Base-by-base conservation (phyloP, 2,797 vertebrate species). In the Chiroxiphia lanceolata region DNA sequence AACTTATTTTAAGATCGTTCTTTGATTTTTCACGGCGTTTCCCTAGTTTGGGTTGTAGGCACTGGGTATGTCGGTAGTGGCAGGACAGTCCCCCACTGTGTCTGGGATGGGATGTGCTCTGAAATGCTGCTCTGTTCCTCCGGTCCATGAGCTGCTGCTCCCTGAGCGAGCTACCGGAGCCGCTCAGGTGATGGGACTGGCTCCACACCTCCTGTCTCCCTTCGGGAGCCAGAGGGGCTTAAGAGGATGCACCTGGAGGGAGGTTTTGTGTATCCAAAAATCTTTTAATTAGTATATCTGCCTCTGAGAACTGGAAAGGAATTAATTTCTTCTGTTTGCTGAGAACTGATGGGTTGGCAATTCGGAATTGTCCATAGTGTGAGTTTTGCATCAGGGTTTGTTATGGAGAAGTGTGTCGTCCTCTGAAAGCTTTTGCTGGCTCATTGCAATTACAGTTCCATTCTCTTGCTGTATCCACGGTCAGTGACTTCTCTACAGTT, bases 321-420 rank as follows among this genome's bases (percentile, higher is more conserved):
- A 10, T 16, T 3, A 0, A 9, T 71, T 79, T 7, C 4, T 79
- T 60, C 38, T 81, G 56, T 71, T 90, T 48, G 15, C 70, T 54
- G 64, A 65, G 47, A 86, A 8, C 21, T 7, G 40, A 29, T 89
- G 90, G 27, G 74, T 82, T 38, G 59, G 40, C 44, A 31, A 5
- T 65, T 53, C 27, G 94, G 94, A 97, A 92, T 96, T 94, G 94
- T 92, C 95, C 77, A 40, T 86, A 59, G 87, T 10, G 13, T 53
- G 59, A 79, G 77, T 82, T 94, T 94, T 84, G 80, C 56, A 51
- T 78, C 86, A 70, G 64, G 61, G 54, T 57, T 90, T 78, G 14
- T 87, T 90, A 81, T 1, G 3, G 44, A 72, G 54, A 42, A 26
- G 67, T 89, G 85, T 26, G 29, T 5, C 4, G 2, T 56, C 17